Percentiles rank a stretch among this genome's conserved stretches.
phyloP scores from a whole-genome alignment of 2,113 vertebrate species.

The Myotis brandtii region DNA sequence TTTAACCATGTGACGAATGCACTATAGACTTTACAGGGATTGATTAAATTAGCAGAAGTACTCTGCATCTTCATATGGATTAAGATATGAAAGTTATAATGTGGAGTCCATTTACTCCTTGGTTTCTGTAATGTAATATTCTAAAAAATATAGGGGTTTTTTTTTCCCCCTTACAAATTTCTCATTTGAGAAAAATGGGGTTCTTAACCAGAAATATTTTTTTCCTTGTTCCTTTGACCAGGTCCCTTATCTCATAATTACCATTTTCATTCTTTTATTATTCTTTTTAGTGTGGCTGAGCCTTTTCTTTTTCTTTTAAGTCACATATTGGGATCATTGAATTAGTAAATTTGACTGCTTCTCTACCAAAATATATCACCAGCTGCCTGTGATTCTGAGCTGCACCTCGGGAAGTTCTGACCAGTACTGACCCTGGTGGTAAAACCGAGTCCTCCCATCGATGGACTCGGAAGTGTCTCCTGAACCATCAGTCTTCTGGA shows the following conservation, averaged over 20 bases:
- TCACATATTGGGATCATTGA: neutral
- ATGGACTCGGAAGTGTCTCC: neutral
- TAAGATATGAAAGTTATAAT: neutral
- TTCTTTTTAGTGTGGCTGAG: neutral
- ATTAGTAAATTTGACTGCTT: neutral
- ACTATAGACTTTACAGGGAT: neutral
- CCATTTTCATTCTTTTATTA: neutral
- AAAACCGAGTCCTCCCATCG: neutral
- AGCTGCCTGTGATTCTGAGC: neutral
- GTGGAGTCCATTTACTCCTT: neutral
- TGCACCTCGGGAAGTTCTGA: neutral
- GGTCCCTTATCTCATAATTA: conserved; percentile 9
- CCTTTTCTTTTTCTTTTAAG: conserved; percentile 29
- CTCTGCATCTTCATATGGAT: neutral
- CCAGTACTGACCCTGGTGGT: neutral
- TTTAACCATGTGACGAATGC: conserved; percentile 56
- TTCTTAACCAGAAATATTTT: neutral
- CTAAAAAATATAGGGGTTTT: neutral
- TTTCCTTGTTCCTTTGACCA: neutral
- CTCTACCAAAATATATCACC: neutral
- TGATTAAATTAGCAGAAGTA: neutral
- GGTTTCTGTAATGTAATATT: conserved; percentile 13
- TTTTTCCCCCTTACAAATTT: neutral
- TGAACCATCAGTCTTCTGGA: neutral
- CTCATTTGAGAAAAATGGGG: conserved; percentile 3